These are phyloP conservation scores for Pavo muticus DNA, from an alignment of 2,113 vertebrate genomes.

Conservation along the genomic window DNA sequence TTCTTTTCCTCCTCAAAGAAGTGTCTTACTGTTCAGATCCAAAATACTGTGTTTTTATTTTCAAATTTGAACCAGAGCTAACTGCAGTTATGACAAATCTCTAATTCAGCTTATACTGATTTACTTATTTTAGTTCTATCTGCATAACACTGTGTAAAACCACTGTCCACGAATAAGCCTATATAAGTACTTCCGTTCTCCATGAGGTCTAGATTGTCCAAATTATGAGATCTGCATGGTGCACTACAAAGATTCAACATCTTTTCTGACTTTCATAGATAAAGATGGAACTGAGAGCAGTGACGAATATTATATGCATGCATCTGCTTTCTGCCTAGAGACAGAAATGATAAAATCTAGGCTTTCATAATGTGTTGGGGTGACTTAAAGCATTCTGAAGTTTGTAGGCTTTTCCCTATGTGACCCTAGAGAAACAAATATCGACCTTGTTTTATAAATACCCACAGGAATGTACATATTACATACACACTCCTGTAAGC, in stretches of 20 bases:
- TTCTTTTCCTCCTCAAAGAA: background rate
- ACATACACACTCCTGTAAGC: background rate
- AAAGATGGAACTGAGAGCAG: background rate
- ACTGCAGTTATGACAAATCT: background rate
- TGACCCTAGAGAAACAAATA: background rate
- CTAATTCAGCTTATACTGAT: background rate
- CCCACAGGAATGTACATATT: background rate
- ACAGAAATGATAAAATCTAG: background rate
- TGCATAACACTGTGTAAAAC: background rate
- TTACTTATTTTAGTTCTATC: background rate
- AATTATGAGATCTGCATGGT: background rate
- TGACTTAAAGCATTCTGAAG: background rate
- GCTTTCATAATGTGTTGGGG: background rate
- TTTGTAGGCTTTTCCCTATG: fast-evolving
- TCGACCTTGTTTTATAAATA: background rate
- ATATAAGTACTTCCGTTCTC: background rate
- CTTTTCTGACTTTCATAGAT: background rate
- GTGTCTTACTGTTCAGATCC: background rate
- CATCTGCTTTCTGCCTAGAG: background rate
- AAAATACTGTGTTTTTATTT: background rate
- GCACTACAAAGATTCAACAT: background rate
- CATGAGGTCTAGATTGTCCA: background rate
- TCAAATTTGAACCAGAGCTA: background rate
- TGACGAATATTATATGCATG: background rate
- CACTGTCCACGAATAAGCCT: background rate